phyloP scores from a whole-genome alignment of 2,888 invertebrate genomes.

The Oligia latruncula region DNA sequence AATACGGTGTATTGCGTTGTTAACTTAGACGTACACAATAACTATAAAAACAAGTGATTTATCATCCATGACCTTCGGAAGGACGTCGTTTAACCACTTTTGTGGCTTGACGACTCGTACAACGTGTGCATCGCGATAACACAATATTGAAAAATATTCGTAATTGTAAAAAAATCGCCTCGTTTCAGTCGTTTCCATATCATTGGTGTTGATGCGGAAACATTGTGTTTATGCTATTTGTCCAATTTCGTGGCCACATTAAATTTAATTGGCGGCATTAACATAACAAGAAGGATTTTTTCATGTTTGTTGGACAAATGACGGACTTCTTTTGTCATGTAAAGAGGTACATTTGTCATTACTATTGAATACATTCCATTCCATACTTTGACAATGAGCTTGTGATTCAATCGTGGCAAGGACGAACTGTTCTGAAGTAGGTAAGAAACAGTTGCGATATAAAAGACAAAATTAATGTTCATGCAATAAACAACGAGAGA shows the following conservation, averaged over 20 bases:
- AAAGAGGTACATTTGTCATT: slow-evolving; percentile 80
- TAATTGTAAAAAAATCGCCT: slow-evolving; percentile 40
- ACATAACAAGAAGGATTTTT: slow-evolving; percentile 80
- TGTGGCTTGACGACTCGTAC: slow-evolving; percentile 42
- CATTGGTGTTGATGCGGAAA: slow-evolving; percentile 66
- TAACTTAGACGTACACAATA: slow-evolving; percentile 37
- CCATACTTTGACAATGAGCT: slow-evolving; percentile 70
- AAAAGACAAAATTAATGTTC: slow-evolving; percentile 57
- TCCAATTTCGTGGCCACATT: slow-evolving; percentile 70
- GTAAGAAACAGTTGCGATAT: slow-evolving; percentile 52
- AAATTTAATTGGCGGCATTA: slow-evolving; percentile 75
- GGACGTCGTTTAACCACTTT: slow-evolving; percentile 51
- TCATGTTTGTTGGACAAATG: slow-evolving; percentile 76
- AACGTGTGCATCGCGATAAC: slow-evolving; percentile 45
- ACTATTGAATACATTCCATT: slow-evolving; percentile 74
- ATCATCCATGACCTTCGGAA: slow-evolving; percentile 59
- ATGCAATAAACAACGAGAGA: slow-evolving; percentile 63
- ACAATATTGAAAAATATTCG: slow-evolving; percentile 24
- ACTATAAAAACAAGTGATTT: slow-evolving; percentile 59
- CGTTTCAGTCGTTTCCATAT: slow-evolving; percentile 50
- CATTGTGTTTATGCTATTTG: slow-evolving; percentile 63
- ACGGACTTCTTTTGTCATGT: slow-evolving; percentile 81
- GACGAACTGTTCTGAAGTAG: slow-evolving; percentile 64
- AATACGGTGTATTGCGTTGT: slow-evolving; percentile 39
- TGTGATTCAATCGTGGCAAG: slow-evolving; percentile 67